Evolutionary conservation across 2,113 vertebrate species (phyloP).

Genomic region (Lontra canadensis): DNA sequence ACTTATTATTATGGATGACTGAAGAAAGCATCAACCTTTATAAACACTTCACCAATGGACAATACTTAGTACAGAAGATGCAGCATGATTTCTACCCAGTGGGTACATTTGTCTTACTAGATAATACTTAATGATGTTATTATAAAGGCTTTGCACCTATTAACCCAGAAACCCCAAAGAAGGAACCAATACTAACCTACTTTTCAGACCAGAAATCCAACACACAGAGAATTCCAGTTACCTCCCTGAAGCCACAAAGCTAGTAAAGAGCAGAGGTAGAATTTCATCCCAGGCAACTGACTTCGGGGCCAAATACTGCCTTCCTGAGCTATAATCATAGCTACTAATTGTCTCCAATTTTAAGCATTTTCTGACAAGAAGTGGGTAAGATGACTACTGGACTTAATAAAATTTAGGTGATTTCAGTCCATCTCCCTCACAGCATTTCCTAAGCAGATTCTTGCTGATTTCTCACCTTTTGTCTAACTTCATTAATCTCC

Average conservation of each 20-base stretch:
- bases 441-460: constrained; percentile 10
- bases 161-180: background rate
- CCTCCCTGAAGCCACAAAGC: background rate
- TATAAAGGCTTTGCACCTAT: background rate
- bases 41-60: background rate
- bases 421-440: background rate
- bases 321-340: background rate
- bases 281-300: background rate
- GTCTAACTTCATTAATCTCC: background rate
- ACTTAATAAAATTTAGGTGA: background rate
- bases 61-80: background rate
- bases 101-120: background rate
- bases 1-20: background rate
- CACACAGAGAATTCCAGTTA: background rate
- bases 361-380: constrained; percentile 16
- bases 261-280: background rate
- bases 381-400: background rate
- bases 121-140: background rate
- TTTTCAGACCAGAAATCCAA: background rate
- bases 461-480: background rate
- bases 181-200: background rate
- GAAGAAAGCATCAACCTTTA: background rate
- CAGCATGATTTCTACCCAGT: background rate
- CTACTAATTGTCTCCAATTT: background rate
- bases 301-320: background rate